These are phyloP conservation scores for Aythya baeri DNA, from an alignment of 2,113 vertebrate species.

Conservation along the genomic window DNA sequence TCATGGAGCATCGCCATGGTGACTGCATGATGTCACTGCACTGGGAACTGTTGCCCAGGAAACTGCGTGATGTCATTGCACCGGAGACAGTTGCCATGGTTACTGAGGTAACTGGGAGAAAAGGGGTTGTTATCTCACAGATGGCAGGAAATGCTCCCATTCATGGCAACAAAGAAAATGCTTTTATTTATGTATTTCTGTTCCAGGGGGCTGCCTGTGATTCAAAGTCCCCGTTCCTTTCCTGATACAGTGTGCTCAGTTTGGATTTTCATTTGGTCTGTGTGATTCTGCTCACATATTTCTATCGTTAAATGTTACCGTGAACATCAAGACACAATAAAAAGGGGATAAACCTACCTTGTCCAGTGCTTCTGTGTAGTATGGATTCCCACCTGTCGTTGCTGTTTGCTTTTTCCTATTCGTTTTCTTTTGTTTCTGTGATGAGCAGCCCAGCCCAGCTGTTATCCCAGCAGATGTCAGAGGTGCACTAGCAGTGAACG, in stretches of 20 bases:
- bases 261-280: not conserved
- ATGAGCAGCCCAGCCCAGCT: not conserved
- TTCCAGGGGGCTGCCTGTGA: not conserved
- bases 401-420: not conserved
- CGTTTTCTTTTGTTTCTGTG: not conserved
- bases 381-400: not conserved
- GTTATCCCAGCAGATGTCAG: not conserved
- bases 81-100: slow-evolving; percentile 50
- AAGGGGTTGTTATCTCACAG: not conserved
- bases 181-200: not conserved
- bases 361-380: not conserved
- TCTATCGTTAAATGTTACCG: not conserved
- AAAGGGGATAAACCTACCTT: not conserved
- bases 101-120: slow-evolving; percentile 35
- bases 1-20: slow-evolving; percentile 56
- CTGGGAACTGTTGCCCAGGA: slow-evolving; percentile 57
- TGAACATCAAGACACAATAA: not conserved
- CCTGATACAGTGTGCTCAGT: fast-evolving
- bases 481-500: not conserved
- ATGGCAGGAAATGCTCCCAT: slow-evolving; percentile 41
- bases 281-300: not conserved
- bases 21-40: slow-evolving; percentile 62
- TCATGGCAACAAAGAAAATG: not conserved
- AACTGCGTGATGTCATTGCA: slow-evolving; percentile 69
- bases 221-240: not conserved